phyloP scores from a whole-genome alignment of 2,888 invertebrate species.

The Dioctria linearis region DNA sequence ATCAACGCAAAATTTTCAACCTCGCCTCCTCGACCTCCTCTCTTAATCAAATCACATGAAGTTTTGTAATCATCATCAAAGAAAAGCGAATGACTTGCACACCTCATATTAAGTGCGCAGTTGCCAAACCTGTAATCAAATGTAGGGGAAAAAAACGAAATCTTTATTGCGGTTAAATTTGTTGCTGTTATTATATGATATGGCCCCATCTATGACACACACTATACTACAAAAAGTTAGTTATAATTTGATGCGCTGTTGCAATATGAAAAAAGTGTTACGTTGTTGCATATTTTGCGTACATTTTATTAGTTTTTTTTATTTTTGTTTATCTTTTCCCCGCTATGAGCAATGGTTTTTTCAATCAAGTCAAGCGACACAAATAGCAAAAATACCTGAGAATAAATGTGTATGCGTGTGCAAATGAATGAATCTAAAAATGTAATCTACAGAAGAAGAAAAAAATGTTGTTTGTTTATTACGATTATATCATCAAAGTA shows the following conservation, averaged over 20 bases:
- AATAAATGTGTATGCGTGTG: neutral
- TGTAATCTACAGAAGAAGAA: neutral
- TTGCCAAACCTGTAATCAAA: constrained; percentile 6
- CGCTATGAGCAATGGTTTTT: no score
- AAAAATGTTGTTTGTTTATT: neutral
- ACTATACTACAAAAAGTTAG: neutral
- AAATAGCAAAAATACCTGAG: constrained; percentile 18
- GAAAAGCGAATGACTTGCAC: constrained; percentile 14
- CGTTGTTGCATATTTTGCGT: neutral
- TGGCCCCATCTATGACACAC: no score
- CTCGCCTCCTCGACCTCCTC: neutral
- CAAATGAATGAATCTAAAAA: constrained; percentile 20
- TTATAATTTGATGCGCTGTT: neutral
- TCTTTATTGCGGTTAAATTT: neutral
- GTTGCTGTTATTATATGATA: no score
- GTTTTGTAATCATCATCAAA: neutral
- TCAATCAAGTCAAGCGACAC: neutral
- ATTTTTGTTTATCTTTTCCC: no score
- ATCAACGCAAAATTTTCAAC: constrained; percentile 18
- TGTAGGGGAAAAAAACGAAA: neutral
- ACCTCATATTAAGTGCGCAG: constrained; percentile 5
- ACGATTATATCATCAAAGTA: constrained; percentile 31
- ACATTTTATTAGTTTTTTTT: no score
- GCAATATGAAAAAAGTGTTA: neutral
- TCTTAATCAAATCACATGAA: constrained; percentile 28